Conservation (phyloP, 2,113 vertebrate genomes). For the Chrysemys picta region DNA sequence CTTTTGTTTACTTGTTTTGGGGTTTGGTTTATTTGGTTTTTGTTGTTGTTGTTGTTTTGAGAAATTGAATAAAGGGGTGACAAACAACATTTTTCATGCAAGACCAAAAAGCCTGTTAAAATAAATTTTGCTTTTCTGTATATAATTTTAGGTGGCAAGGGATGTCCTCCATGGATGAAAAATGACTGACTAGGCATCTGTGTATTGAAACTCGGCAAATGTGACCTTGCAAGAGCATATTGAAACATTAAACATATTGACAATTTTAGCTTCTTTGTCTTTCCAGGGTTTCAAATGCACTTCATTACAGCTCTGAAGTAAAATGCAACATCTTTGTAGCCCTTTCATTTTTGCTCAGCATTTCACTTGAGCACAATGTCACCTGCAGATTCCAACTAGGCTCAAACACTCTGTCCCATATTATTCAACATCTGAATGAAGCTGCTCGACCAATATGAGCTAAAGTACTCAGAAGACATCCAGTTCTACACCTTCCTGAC, state of each 20-base stretch:
- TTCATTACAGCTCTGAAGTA: neutral
- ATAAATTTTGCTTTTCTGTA: neutral
- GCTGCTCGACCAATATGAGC: neutral
- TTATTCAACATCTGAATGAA: neutral
- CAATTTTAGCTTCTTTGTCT: conserved; percentile 17
- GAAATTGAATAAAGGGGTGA: neutral
- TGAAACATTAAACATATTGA: conserved; percentile 38
- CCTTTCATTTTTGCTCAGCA: conserved; percentile 27
- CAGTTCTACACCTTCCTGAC: neutral
- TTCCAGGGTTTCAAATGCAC: neutral
- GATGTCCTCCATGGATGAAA: conserved; percentile 19
- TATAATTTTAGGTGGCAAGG: conserved; percentile 21
- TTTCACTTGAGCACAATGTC: conserved; percentile 43
- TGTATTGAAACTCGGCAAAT: conserved; percentile 28
- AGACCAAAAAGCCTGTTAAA: neutral
- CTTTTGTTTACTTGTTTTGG: neutral
- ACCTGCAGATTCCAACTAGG: neutral
- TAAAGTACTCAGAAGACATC: neutral
- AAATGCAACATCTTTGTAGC: conserved; percentile 5
- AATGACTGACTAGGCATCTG: conserved; percentile 30
- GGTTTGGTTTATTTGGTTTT: neutral
- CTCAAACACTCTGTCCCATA: accelerated
- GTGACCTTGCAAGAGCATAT: conserved; percentile 64
- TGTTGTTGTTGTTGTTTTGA: neutral
- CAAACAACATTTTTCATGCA: neutral